A percentile compares a stretch with the other conserved stretches of the same genome.
Conservation (phyloP, 2,888 invertebrate species). For the Adelphocoris suturalis region DNA sequence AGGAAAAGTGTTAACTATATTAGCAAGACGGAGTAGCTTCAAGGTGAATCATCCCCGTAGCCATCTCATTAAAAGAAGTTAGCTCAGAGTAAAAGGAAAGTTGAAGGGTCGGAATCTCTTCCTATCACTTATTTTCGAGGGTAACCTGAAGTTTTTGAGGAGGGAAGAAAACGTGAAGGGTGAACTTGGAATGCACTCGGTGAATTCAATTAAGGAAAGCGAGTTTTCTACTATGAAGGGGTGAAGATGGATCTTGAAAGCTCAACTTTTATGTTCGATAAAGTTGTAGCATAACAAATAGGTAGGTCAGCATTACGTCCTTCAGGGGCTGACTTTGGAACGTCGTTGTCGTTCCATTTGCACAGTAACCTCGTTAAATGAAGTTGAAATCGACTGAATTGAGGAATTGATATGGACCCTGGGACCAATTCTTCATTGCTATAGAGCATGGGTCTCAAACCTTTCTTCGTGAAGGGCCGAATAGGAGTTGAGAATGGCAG, state of each 20-base stretch:
- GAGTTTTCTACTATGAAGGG: conserved; percentile 1
- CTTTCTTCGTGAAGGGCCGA: no score
- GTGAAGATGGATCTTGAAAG: not conserved
- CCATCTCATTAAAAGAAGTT: conserved; percentile 65
- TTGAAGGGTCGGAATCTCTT: conserved; percentile 38
- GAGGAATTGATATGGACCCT: no score
- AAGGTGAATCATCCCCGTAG: not conserved
- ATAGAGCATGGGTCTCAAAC: no score
- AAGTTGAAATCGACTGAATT: no score
- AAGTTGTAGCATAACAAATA: no score
- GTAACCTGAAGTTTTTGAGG: not conserved
- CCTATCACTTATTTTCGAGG: not conserved
- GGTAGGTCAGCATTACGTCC: no score
- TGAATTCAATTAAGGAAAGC: not conserved
- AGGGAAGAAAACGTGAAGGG: conserved; percentile 31
- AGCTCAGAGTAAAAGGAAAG: conserved; percentile 58
- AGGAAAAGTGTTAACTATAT: conserved; percentile 19
- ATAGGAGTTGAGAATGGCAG: no score
- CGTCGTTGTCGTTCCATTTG: no score
- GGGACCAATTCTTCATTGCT: no score
- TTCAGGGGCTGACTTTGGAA: no score
- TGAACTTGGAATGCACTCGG: conserved; percentile 16
- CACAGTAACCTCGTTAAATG: no score
- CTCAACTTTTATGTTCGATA: not conserved
- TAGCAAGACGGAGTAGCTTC: not conserved